phyloP scores from a whole-genome alignment of 2,113 vertebrate species.

The Dasypus novemcinctus region DNA sequence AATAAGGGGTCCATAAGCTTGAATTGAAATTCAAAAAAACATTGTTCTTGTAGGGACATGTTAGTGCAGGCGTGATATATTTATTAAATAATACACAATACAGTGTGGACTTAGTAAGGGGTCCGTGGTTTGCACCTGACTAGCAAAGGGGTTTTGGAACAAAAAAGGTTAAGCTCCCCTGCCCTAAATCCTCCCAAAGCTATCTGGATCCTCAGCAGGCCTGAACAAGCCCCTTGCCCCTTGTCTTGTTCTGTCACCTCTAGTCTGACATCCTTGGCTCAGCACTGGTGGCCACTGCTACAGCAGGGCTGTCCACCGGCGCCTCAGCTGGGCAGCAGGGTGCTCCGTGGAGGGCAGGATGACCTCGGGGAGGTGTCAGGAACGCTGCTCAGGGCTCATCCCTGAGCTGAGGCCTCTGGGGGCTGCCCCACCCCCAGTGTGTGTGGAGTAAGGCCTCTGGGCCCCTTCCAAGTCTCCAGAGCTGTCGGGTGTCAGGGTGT shows the following conservation, averaged over 20 bases:
- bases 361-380: background rate
- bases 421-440: background rate
- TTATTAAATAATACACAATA: no score
- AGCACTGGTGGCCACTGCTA: background rate
- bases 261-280: background rate
- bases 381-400: background rate
- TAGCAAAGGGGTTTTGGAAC: no score
- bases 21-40: no score
- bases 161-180: no score
- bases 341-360: background rate
- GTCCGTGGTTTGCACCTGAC: no score
- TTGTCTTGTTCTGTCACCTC: background rate
- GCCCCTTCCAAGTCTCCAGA: background rate
- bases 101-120: no score
- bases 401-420: background rate
- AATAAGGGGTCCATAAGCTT: no score
- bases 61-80: no score
- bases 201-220: background rate
- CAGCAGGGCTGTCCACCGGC: fast-evolving
- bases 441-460: background rate
- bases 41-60: no score
- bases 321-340: background rate
- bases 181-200: background rate
- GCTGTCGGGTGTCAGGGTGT: background rate
- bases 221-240: background rate